Evolutionary conservation across 2,888 invertebrate species (phyloP).

Genomic region (Encarsia formosa): DNA sequence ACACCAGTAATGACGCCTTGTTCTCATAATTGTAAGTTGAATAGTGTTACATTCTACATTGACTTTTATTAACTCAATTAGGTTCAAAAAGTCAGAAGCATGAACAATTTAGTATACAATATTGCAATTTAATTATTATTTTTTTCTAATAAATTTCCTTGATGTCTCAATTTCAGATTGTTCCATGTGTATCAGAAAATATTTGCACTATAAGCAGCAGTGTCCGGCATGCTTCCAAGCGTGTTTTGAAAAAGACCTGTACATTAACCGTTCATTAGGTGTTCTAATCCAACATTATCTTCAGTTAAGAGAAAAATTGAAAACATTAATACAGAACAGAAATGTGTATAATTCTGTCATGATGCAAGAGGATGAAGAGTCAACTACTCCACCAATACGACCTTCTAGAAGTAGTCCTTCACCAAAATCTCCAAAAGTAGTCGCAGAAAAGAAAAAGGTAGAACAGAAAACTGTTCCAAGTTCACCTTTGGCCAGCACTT

Average conservation of each 20-base stretch:
- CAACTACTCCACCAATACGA: conserved; percentile 27
- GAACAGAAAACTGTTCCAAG: background rate
- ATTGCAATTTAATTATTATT: too few relatives aligned
- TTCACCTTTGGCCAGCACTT: conserved; percentile 2
- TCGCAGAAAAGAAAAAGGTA: background rate
- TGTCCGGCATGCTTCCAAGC: conserved; percentile 54
- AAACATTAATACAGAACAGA: conserved; percentile 34
- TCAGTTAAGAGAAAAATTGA: conserved; percentile 43
- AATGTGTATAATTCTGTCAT: conserved; percentile 19
- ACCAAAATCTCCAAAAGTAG: conserved; percentile 23
- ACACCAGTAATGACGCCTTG: conserved; percentile 54
- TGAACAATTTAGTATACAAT: too few relatives aligned
- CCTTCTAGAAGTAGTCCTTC: conserved; percentile 31
- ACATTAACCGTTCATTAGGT: conserved; percentile 53
- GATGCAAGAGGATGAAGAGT: background rate
- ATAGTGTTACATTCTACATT: too few relatives aligned
- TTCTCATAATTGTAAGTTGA: conserved; percentile 56
- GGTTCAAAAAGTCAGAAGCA: too few relatives aligned
- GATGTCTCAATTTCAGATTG: conserved; percentile 49
- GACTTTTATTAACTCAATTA: too few relatives aligned
- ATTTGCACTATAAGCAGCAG: conserved; percentile 52
- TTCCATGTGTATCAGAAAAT: conserved; percentile 55
- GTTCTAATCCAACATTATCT: conserved; percentile 46
- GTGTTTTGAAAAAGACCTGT: conserved; percentile 51
- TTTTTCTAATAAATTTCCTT: too few relatives aligned